A percentile compares a stretch with the other conserved stretches of the same genome.
These are phyloP conservation scores for Lophura swinhoii DNA, from an alignment of 2,797 vertebrate genomes.

Conservation along the genomic window DNA sequence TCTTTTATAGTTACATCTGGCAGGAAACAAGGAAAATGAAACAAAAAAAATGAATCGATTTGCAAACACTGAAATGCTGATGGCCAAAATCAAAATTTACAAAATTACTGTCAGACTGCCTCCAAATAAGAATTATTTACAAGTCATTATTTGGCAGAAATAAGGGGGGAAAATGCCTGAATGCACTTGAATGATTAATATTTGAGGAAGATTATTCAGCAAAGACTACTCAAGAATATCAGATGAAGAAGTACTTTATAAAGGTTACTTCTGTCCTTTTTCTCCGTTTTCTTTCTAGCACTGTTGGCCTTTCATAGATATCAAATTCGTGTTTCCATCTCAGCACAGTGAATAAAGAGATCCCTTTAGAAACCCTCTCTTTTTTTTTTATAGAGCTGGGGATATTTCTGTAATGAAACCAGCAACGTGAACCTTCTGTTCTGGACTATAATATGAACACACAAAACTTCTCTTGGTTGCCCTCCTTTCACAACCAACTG, in stretches of 20 bases:
- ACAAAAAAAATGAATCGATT: background rate
- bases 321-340: conserved; percentile 52
- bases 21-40: background rate
- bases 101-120: background rate
- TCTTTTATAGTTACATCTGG: conserved; percentile 21
- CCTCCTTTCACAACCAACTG: conserved; percentile 26
- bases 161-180: background rate
- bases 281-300: conserved; percentile 54
- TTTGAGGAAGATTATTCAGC: conserved; percentile 39
- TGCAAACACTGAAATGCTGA: background rate
- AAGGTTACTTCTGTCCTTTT: conserved; percentile 57
- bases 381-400: conserved; percentile 41
- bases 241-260: conserved; percentile 40
- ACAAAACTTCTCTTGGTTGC: conserved; percentile 41
- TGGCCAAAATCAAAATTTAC: background rate
- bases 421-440: conserved; percentile 51
- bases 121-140: background rate
- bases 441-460: conserved; percentile 63
- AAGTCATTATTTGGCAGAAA: conserved; percentile 4
- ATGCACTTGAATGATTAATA: background rate
- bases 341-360: conserved; percentile 40
- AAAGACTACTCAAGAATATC: conserved; percentile 39
- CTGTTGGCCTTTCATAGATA: conserved; percentile 65
- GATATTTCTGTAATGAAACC: conserved; percentile 55
- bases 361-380: conserved; percentile 55